phyloP scores from a whole-genome alignment of 2,797 vertebrate genomes.

The Alauda arvensis region DNA sequence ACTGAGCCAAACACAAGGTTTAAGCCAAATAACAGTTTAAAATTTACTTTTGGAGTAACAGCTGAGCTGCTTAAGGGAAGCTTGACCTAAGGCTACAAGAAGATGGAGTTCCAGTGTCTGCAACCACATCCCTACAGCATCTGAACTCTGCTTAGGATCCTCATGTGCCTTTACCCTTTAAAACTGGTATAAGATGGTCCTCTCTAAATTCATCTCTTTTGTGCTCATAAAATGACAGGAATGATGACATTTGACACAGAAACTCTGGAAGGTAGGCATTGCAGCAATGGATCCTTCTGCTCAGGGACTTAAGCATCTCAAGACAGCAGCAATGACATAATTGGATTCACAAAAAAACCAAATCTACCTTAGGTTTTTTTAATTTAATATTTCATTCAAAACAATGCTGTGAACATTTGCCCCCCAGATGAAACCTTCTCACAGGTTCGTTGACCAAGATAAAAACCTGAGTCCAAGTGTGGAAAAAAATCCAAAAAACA shows the following conservation, averaged over 20 bases:
- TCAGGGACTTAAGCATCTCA: background rate
- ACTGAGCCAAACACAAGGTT: background rate
- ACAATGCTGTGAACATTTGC: rapidly evolving
- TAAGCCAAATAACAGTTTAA: background rate
- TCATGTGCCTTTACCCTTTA: background rate
- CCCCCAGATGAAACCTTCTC: background rate
- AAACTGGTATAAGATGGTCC: background rate
- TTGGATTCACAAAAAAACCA: background rate
- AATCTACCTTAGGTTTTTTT: background rate
- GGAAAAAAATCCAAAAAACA: background rate
- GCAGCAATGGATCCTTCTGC: background rate
- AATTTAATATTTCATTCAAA: background rate
- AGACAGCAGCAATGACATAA: background rate
- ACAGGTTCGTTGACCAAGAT: background rate
- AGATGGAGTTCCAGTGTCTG: background rate
- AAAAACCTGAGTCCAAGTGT: background rate
- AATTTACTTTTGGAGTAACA: background rate
- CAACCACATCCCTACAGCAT: background rate
- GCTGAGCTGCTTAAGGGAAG: background rate
- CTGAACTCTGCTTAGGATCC: background rate
- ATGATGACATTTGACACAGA: background rate
- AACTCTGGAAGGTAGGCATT: background rate
- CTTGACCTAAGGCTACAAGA: background rate
- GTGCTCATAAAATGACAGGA: background rate
- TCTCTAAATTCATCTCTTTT: background rate